Evolutionary conservation across 2,888 invertebrate genomes (phyloP).

Genomic region (Xanthia icteritia): DNA sequence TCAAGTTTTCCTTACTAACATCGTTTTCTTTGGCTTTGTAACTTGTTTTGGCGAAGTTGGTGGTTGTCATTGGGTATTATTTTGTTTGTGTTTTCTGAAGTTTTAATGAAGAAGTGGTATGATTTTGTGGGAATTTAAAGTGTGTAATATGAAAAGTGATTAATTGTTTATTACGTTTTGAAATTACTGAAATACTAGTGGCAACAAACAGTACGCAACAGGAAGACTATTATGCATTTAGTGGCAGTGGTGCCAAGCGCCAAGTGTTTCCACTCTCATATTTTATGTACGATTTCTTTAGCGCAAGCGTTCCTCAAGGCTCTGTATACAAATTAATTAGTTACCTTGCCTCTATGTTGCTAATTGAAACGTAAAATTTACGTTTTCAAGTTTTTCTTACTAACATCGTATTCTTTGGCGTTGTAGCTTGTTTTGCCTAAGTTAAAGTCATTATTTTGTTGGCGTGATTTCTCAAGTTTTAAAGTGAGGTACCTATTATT

Average conservation of each 20-base stretch:
- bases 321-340: constrained; percentile 47
- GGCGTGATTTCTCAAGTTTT: not conserved
- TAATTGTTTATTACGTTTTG: too few relatives aligned
- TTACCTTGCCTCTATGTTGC: constrained; percentile 26
- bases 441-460: constrained; percentile 30
- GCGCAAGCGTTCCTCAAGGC: constrained; percentile 21
- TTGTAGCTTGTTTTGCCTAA: constrained; percentile 11
- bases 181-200: too few relatives aligned
- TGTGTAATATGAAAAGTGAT: too few relatives aligned
- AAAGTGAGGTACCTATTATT: too few relatives aligned
- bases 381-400: constrained; percentile 26
- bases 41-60: constrained; percentile 21
- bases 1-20: constrained; percentile 20
- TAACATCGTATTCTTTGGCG: constrained; percentile 29
- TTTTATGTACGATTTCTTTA: constrained; percentile 48
- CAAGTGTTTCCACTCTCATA: constrained; percentile 48
- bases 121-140: too few relatives aligned
- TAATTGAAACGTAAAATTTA: constrained; percentile 56
- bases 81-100: constrained; percentile 14
- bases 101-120: not conserved
- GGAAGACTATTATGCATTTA: constrained; percentile 45
- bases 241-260: constrained; percentile 39
- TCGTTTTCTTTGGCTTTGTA: constrained; percentile 27
- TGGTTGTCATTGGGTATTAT: constrained; percentile 17
- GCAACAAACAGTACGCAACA: constrained; percentile 5